These are phyloP conservation scores for Andricus grossulariae DNA, from an alignment of 1,140 invertebrate species.

Conservation along the genomic window DNA sequence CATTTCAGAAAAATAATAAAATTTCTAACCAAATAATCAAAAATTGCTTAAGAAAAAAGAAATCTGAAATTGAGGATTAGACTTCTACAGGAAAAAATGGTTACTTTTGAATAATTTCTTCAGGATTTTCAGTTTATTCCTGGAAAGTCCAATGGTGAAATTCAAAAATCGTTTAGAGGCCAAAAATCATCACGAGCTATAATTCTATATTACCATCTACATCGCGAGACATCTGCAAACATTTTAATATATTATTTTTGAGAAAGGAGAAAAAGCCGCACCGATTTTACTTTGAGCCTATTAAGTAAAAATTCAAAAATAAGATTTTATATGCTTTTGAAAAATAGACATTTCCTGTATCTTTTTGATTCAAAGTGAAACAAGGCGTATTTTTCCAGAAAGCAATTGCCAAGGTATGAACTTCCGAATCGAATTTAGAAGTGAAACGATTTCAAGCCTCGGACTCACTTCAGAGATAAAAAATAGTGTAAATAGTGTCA, in stretches of 20 bases:
- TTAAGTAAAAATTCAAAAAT: too few relatives aligned
- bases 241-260: not conserved
- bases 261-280: not conserved
- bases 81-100: conserved; percentile 26
- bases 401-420: too few relatives aligned
- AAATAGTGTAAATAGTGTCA: too few relatives aligned
- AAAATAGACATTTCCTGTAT: too few relatives aligned
- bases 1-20: too few relatives aligned
- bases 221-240: conserved; percentile 2
- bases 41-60: not conserved
- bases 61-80: conserved; percentile 50
- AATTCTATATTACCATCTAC: not conserved
- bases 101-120: conserved; percentile 17
- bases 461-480: too few relatives aligned
- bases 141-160: not conserved
- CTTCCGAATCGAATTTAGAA: too few relatives aligned
- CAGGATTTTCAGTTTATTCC: conserved; percentile 16
- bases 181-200: not conserved
- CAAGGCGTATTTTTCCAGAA: too few relatives aligned
- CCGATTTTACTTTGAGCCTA: conserved; percentile 14
- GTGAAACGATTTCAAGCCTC: too few relatives aligned
- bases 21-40: too few relatives aligned
- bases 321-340: too few relatives aligned
- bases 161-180: not conserved
- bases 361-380: too few relatives aligned